Evolutionary conservation across 2,888 invertebrate genomes (phyloP).

Genomic region (Acanthosepion pharaonis): DNA sequence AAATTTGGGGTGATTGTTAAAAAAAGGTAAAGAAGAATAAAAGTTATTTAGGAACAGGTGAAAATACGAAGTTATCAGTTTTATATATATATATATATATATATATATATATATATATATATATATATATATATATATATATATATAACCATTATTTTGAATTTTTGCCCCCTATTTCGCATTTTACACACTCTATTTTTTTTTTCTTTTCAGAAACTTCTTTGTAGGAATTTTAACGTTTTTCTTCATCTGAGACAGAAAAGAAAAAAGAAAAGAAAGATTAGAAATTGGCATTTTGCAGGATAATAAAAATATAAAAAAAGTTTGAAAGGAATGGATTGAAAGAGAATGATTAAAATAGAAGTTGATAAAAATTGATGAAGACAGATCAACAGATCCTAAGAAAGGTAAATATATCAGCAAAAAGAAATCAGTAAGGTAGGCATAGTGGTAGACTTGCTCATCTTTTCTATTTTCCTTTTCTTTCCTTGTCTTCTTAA

Average conservation of each 20-base stretch:
- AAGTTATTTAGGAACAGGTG: background rate
- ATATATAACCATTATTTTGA: no score
- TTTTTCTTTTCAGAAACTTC: background rate
- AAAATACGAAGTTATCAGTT: background rate
- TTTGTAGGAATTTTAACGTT: background rate
- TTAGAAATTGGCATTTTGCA: no score
- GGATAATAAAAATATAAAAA: background rate
- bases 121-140: conserved; percentile 35
- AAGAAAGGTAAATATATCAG: background rate
- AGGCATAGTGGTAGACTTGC: background rate
- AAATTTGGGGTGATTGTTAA: background rate
- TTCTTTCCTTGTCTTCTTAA: background rate
- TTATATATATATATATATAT: background rate
- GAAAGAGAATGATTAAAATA: background rate
- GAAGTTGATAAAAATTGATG: background rate
- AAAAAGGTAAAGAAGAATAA: background rate
- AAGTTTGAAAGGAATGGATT: background rate
- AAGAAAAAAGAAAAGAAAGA: no score
- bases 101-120: conserved; percentile 40
- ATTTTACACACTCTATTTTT: background rate
- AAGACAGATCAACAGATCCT: background rate
- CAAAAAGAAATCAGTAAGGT: background rate
- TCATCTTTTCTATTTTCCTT: background rate
- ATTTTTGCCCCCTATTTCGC: no score
- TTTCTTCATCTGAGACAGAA: background rate